phyloP scores from a whole-genome alignment of 2,113 vertebrate genomes.

The Romanogobio albipinnatus region DNA sequence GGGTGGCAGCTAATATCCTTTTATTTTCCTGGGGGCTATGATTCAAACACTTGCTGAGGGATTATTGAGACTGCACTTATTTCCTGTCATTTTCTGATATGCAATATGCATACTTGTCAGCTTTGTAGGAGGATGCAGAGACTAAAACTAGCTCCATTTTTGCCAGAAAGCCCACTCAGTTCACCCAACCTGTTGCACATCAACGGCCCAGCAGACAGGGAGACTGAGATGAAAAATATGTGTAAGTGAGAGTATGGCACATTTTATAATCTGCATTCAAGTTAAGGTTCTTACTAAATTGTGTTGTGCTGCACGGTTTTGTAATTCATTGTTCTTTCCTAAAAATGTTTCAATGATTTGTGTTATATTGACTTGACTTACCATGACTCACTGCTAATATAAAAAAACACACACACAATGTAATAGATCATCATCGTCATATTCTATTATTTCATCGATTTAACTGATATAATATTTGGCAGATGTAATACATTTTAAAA shows the following conservation, averaged over 20 bases:
- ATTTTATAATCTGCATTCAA: neutral
- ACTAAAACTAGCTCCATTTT: conserved; percentile 27
- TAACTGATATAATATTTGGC: neutral
- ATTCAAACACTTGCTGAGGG: conserved; percentile 19
- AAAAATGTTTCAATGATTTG: neutral
- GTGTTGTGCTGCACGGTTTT: neutral
- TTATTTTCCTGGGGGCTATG: conserved; percentile 11
- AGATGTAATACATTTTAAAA: neutral
- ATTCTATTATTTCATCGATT: neutral
- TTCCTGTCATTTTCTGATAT: conserved; percentile 26
- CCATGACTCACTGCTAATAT: neutral
- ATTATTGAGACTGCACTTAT: conserved; percentile 11
- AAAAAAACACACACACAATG: neutral
- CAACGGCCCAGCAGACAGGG: neutral
- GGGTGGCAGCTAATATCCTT: conserved; percentile 1
- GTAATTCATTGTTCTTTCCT: neutral
- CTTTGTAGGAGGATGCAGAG: conserved; percentile 20
- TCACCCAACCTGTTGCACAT: conserved; percentile 15
- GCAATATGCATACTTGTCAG: conserved; percentile 15
- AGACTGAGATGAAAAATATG: neutral
- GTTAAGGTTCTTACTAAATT: neutral
- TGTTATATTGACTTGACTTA: neutral
- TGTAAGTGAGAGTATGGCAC: neutral
- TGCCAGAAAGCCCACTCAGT: conserved; percentile 34
- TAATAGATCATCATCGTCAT: neutral